phyloP scores from a whole-genome alignment of 2,888 invertebrate species.

The Uropetala carovei region DNA sequence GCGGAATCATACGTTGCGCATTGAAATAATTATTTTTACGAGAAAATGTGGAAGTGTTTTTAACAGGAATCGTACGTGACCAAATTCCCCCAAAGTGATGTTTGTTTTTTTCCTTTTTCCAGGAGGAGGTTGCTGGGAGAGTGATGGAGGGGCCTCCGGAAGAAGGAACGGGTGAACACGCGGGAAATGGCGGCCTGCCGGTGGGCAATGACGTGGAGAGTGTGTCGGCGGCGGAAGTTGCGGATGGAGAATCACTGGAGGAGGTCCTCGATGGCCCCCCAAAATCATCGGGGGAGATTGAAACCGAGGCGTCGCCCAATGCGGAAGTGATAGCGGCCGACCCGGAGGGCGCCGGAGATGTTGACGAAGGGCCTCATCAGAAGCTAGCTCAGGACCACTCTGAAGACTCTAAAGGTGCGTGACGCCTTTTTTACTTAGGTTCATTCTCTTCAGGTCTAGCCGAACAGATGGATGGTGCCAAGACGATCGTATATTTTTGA shows the following conservation, averaged over 20 bases:
- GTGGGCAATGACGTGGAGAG: neutral
- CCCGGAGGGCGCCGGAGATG: neutral
- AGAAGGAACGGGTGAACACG: conserved; percentile 56
- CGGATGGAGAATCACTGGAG: neutral
- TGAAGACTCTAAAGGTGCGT: conserved; percentile 29
- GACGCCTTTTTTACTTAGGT: no score
- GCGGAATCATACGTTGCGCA: no score
- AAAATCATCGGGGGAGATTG: neutral
- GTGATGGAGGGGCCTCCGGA: conserved; percentile 61
- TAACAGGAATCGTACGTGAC: no score
- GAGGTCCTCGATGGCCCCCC: neutral
- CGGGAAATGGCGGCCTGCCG: conserved; percentile 59
- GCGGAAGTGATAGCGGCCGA: neutral
- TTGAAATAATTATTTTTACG: no score
- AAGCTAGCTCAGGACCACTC: conserved; percentile 60
- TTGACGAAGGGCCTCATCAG: conserved; percentile 39
- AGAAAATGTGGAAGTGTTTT: no score
- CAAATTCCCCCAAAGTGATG: neutral
- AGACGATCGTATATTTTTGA: no score
- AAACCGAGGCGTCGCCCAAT: neutral
- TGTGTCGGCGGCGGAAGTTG: conserved; percentile 17
- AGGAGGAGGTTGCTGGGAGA: conserved; percentile 49
- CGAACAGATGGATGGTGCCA: no score
- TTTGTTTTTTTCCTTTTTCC: neutral
- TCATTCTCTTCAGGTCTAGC: no score